Base-by-base conservation (phyloP, 2,888 invertebrate genomes). In the Flexamia atlantica region DNA sequence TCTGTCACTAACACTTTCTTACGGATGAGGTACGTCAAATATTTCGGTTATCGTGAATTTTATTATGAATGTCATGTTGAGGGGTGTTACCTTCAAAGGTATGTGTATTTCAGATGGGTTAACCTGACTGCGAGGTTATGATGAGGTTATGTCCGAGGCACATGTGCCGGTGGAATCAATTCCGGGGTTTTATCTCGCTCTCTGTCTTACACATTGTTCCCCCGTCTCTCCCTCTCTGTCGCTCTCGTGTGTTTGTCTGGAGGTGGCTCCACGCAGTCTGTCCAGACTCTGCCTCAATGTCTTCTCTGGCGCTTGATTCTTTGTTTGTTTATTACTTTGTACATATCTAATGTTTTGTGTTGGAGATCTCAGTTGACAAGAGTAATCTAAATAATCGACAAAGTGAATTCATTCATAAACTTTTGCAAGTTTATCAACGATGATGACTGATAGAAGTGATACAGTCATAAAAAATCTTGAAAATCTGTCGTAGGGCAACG, bases 151-250 rank as follows among this genome's bases (percentile, higher is more conserved):
- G 76, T 76, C 76, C 17, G 36, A 36, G 46, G 25, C 72, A 76
- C 76, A 23, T 76, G 76, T 76, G 76, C 76, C 46, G 1, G 20
- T 28, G n/a, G 50, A 76, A 76, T 76, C 76, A 50, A 76, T 76
- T 1, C 25, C 7, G 28, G 2, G 4, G 5, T 40, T 36, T 30
- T 70, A 25, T 30, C 40, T 70, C 40, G 7, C 70, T 40, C 36
- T 40, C 70, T 36, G 17, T 25, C 64, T 64, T 17, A 23, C 20
- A 46, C 46, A 46, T 46, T 46, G 68, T 32, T 30, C 30, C 68
- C 7, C n/a, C n/a, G n/a, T n/a, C 32, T n/a, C 68, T 2, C 70
- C 10, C 36, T 50, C 46, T 25, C 76, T 46, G 23, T 36, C 36
- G 9, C 36, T 3, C 17, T 23, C 20, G 7, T 72, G 42, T 42